Evolutionary conservation across 2,113 vertebrate species (phyloP).

Genomic region (Colaptes auratus): DNA sequence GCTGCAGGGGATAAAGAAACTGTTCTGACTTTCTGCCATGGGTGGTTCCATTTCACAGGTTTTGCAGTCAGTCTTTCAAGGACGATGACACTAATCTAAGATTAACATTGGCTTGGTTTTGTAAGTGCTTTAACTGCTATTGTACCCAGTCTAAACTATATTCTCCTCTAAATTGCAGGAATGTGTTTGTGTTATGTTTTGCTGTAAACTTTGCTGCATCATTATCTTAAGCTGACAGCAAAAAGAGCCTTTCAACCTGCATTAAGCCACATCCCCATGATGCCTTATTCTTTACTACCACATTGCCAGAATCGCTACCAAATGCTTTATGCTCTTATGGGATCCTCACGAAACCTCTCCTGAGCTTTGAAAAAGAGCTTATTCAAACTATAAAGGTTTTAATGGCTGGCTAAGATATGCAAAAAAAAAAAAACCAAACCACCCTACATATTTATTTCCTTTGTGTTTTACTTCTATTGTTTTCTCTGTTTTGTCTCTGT

Average conservation of each 20-base stretch:
- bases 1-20: constrained; percentile 1
- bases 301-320: not conserved
- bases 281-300: not conserved
- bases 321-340: not conserved
- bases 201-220: not conserved
- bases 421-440: not conserved
- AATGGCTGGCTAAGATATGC: not conserved
- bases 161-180: not conserved
- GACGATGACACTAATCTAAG: constrained; percentile 34
- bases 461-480: not conserved
- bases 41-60: constrained; percentile 44
- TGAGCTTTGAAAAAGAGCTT: not conserved
- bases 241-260: not conserved
- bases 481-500: not conserved
- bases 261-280: not conserved
- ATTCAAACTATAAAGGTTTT: not conserved
- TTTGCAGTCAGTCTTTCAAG: constrained; percentile 26
- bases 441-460: not conserved
- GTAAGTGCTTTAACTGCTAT: not conserved
- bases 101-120: not conserved
- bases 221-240: not conserved
- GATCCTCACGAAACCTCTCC: not conserved
- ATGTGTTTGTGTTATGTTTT: not conserved
- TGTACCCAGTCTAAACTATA: constrained; percentile 6
- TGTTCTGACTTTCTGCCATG: constrained; percentile 38